Evolutionary conservation across 2,797 vertebrate species (phyloP).

Genomic region (Muraenolepis orangiensis): DNA sequence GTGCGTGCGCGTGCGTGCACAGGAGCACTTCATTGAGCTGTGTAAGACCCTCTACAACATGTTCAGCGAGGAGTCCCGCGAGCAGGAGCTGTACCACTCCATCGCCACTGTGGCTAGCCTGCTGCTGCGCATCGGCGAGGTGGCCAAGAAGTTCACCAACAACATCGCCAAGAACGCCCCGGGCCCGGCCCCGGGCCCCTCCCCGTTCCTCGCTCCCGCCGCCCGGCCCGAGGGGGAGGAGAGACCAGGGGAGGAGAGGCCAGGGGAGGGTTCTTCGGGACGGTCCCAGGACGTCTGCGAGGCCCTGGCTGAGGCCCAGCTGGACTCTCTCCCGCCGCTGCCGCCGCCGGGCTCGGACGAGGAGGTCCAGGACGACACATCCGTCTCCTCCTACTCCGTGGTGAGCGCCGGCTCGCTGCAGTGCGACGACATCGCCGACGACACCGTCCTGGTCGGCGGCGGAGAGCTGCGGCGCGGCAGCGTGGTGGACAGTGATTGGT

Average conservation of each 20-base stretch:
- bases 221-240: constrained; percentile 35
- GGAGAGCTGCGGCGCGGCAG: constrained; percentile 72
- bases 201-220: background rate
- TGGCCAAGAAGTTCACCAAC: constrained; percentile 88
- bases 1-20: background rate
- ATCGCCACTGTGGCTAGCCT: constrained; percentile 96
- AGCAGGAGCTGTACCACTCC: constrained; percentile 93
- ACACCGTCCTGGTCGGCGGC: constrained; percentile 82
- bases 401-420: constrained; percentile 87
- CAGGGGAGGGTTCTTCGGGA: constrained; percentile 49
- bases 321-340: constrained; percentile 68
- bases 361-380: constrained; percentile 88
- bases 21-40: constrained; percentile 98
- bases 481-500: constrained; percentile 86
- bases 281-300: constrained; percentile 66
- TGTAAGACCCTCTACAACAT: constrained; percentile 98
- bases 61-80: constrained; percentile 89
- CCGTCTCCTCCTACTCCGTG: constrained; percentile 90
- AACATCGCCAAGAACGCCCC: constrained; percentile 66
- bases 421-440: constrained; percentile 87
- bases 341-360: constrained; percentile 76
- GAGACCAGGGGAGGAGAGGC: constrained; percentile 54
- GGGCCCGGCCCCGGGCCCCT: background rate
- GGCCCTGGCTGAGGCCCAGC: constrained; percentile 72
- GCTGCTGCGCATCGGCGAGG: constrained; percentile 90